Evolutionary conservation across 2,888 invertebrate species (phyloP), one percentile per base, ranked within the genome.

Genomic region (Empis livida): DNA sequence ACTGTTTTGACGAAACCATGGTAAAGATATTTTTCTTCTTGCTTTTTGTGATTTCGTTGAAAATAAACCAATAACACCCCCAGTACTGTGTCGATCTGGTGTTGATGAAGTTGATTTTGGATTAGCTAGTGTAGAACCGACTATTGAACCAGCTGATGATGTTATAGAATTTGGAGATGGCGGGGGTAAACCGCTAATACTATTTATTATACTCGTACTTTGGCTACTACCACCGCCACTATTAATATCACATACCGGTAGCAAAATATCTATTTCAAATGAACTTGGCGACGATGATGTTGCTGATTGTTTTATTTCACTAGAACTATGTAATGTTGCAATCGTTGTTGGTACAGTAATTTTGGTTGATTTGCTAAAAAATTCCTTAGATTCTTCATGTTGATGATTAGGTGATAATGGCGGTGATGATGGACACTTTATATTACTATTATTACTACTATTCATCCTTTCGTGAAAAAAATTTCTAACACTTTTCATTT

Each of bases 1-100:
- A 51, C 87, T 87, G 59, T 80, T 80, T 70, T 89, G 88, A 46
- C 89, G 76, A 71, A 90, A 89, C 90, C 90, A 91, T 55, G 90
- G 90, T 64, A 90, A 72, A 47, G 89, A 90, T 59, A 90, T 90
- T 71, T 90, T 91, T 61, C 90, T 78, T 52, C 84, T 79, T 56
- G 80, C 79, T 65, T 84, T 86, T 64, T 80, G 77, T 67, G 70
- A 75, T 68, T 73, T 77, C 46, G 50, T 58, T 43, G 49, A 51
- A 30, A 55, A 44, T n/a, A 51, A 50, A 16, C 50, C 49, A 43
- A 49, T 49, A 16, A 48, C 39, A 42, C 43, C 46, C 17, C 41
- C 49, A 17, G 48, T 39, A 15, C 48, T 50, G 27, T 49, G 51
- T 27, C 50, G 47, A 20, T 47, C 45, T 44, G 48, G 47, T 42